Conservation (phyloP, 2,888 invertebrate species). For the Dasysyrphus albostriatus region DNA sequence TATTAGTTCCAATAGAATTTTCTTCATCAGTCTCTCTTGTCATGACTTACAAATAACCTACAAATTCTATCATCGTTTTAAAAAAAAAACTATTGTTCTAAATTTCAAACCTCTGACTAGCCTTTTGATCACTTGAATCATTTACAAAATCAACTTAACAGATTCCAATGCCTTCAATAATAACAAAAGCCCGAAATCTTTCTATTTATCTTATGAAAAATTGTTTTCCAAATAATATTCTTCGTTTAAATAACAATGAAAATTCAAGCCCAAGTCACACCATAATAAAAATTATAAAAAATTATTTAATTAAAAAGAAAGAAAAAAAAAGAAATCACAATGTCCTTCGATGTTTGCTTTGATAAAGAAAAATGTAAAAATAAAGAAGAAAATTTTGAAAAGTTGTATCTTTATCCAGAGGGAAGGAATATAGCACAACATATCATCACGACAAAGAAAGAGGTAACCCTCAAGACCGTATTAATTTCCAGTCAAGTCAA, state of each 20-base stretch:
- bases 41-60: neutral
- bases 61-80: neutral
- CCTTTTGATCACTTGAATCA: constrained; percentile 38
- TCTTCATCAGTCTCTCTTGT: constrained; percentile 4
- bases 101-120: constrained; percentile 2
- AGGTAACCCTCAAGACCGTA: constrained; percentile 72
- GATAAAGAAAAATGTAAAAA: neutral
- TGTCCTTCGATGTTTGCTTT: constrained; percentile 52
- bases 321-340: constrained; percentile 22
- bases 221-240: constrained; percentile 45
- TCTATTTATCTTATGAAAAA: constrained; percentile 42
- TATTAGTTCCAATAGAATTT: neutral
- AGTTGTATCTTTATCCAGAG: constrained; percentile 67
- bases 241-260: constrained; percentile 44
- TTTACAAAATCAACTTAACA: constrained; percentile 7
- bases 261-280: constrained; percentile 41
- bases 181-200: constrained; percentile 37
- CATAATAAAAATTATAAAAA: constrained; percentile 60
- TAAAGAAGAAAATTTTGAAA: constrained; percentile 38
- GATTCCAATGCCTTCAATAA: constrained; percentile 6
- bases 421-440: constrained; percentile 49
- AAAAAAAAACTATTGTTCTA: constrained; percentile 12
- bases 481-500: constrained; percentile 72
- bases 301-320: constrained; percentile 65
- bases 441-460: constrained; percentile 69